Conservation (phyloP, 2,113 vertebrate species). For the Suricata suricatta region DNA sequence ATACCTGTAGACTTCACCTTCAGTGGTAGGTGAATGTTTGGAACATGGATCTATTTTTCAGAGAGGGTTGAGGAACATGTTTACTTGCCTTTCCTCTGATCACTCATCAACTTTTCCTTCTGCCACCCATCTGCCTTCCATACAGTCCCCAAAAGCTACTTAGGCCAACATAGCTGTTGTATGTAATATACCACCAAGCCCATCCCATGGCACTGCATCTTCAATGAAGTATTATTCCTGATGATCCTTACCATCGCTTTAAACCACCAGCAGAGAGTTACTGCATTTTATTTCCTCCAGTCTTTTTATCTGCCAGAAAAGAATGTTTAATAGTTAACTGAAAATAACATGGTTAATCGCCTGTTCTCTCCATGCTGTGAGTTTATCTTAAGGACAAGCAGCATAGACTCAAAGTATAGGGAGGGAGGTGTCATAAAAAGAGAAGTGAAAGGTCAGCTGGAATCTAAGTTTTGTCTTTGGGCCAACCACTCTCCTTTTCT, state of each 20-base stretch:
- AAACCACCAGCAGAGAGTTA: not conserved
- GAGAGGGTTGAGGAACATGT: not conserved
- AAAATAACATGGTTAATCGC: not conserved
- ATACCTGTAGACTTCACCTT: not conserved
- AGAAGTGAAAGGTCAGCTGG: not conserved
- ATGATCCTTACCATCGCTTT: not conserved
- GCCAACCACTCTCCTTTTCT: not conserved
- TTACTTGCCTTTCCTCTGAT: not conserved
- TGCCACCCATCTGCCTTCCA: constrained; percentile 9
- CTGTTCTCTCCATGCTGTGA: not conserved
- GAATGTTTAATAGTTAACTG: not conserved
- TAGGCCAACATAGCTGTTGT: not conserved
- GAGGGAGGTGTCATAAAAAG: not conserved
- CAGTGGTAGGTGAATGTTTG: not conserved
- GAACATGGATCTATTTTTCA: not conserved
- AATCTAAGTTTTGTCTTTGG: not conserved
- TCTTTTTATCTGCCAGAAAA: not conserved
- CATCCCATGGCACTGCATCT: not conserved
- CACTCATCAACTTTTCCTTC: not conserved
- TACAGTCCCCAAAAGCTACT: not conserved
- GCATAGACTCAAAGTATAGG: not conserved
- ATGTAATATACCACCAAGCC: not conserved
- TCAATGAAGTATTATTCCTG: not conserved
- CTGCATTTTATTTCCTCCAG: not conserved
- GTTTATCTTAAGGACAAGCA: not conserved